Conservation (phyloP, 2,888 invertebrate genomes). For the Melanostoma mellinum region DNA sequence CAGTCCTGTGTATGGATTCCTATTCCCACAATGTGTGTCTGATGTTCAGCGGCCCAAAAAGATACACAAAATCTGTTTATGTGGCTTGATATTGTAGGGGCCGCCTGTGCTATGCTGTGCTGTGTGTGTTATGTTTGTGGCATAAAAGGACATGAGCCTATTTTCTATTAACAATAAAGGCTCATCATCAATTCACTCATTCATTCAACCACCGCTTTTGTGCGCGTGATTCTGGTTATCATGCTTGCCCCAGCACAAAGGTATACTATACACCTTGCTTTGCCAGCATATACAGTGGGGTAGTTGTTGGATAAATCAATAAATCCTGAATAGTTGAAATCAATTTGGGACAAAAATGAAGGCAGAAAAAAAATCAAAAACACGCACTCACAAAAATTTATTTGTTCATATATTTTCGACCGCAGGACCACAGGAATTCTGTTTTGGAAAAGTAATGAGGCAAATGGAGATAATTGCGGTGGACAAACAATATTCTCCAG, state of each 20-base stretch:
- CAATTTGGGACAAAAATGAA: conserved; percentile 33
- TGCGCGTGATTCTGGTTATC: conserved; percentile 56
- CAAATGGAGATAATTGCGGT: background rate
- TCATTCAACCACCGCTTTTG: conserved; percentile 49
- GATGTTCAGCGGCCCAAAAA: conserved; percentile 22
- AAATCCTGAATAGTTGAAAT: conserved; percentile 55
- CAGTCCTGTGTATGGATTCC: background rate
- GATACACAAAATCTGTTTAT: conserved; percentile 53
- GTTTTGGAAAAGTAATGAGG: background rate
- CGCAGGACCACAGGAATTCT: conserved; percentile 18
- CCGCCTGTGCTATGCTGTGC: background rate
- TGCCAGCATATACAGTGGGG: too few species aligned
- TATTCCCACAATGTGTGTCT: conserved; percentile 3
- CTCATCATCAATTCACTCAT: conserved; percentile 64
- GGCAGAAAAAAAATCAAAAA: background rate
- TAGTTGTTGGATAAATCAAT: conserved; percentile 37
- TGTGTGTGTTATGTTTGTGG: conserved; percentile 32
- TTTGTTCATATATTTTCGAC: background rate
- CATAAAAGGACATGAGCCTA: conserved; percentile 46
- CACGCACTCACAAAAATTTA: background rate
- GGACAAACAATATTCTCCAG: conserved; percentile 14
- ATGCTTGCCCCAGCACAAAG: background rate
- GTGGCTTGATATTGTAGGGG: conserved; percentile 20
- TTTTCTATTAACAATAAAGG: conserved; percentile 63
- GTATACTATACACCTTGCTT: background rate